phyloP scores from a whole-genome alignment of 2,888 invertebrate species.

The Drosophila ustulata region DNA sequence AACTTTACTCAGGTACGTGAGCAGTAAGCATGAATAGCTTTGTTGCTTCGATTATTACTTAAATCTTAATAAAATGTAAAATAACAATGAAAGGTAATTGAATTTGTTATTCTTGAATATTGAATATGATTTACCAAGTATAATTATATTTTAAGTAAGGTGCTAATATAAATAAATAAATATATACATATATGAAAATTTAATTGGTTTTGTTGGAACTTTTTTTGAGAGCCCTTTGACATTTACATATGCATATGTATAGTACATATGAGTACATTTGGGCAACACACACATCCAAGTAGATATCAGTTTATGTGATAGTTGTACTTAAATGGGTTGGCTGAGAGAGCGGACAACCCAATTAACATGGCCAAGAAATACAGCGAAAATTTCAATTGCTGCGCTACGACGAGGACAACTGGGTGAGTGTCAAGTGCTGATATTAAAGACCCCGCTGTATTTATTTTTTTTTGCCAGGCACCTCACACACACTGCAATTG shows the following conservation, averaged over 20 bases:
- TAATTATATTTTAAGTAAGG: too few relatives aligned
- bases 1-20: too few relatives aligned
- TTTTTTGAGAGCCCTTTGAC: conserved; percentile 16
- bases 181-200: too few relatives aligned
- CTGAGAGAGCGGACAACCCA: conserved; percentile 33
- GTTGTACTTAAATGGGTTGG: neutral
- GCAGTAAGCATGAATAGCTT: too few relatives aligned
- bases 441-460: conserved; percentile 53
- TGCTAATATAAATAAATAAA: too few relatives aligned
- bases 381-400: conserved; percentile 25
- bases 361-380: conserved; percentile 49
- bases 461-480: neutral
- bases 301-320: neutral
- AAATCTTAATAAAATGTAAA: too few relatives aligned
- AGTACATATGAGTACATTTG: too few relatives aligned
- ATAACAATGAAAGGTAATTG: too few relatives aligned
- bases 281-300: neutral
- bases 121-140: too few relatives aligned
- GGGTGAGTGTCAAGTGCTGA: conserved; percentile 62
- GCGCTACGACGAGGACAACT: conserved; percentile 20
- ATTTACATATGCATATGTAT: conserved; percentile 41
- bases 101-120: too few relatives aligned
- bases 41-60: too few relatives aligned
- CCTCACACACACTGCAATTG: conserved; percentile 20
- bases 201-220: too few relatives aligned